Evolutionary conservation across 1,140 invertebrate species (phyloP), one percentile per base, ranked within the genome.

Genomic region (Scaptomyza montana): DNA sequence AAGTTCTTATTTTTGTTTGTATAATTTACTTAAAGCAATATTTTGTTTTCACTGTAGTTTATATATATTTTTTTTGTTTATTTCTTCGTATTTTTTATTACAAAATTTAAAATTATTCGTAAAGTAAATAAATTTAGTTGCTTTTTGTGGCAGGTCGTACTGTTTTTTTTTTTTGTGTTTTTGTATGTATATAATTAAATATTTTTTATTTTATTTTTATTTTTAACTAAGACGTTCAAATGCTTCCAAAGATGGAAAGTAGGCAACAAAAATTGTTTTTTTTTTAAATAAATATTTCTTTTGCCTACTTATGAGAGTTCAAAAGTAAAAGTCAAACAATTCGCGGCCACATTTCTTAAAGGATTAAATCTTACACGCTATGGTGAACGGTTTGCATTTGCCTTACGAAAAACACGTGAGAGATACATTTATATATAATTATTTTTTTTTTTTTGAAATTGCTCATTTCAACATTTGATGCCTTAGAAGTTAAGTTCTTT

Each of bases 1-100:
- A 81, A 84, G 72, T 84, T 84, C 50, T 63, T 33, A 59, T 41
- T 60, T 66, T 57, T 45, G 41, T 55, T 63, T 72, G 16, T 47
- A 74, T 66, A 78, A 80, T 63, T 79, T 87, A 87, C 84, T 89
- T 87, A 87, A 89, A 87, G 84, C 84, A 80, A 89, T 56, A 59
- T 69, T 64, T 80, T 69, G 10, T 51, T 61, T 72, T 61, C 10
- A 41, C 39, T 41, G 12, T 41, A 16, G 16, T 64, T 45, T 33
- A 4, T 59, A 41, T 56, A 30, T 36, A 33, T 78, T 69, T 69
- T 36, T 72, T 6, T 75, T 33, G n/a, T 62, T 69, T 21, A 21
- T 21, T 59, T 65, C 3, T 36, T 69, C 68, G 43, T 68, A 65
- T 8, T 76, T 78, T 74, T 72, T 80, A 69, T 80, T 85, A 71